Conservation (phyloP, 2,113 vertebrate genomes). For the Hemiprocne comata region DNA sequence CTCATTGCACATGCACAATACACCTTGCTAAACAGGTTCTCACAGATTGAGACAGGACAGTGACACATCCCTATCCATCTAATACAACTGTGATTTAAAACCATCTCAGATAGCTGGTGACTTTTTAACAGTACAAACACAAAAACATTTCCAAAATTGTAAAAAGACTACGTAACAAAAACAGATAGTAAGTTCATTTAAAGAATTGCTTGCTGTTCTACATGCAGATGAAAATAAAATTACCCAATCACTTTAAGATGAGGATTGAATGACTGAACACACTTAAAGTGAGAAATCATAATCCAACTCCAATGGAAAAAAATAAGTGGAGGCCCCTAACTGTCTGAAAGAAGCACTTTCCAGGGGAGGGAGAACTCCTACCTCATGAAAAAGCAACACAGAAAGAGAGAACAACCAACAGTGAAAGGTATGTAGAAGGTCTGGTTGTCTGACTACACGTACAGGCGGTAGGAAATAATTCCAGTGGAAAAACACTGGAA, state of each 20-base stretch:
- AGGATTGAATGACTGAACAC: neutral
- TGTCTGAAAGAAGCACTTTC: neutral
- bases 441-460: neutral
- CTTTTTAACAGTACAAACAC: neutral
- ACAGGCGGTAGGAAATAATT: neutral
- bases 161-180: neutral
- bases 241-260: neutral
- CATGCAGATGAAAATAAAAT: neutral
- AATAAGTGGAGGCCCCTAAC: neutral
- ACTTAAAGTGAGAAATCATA: neutral
- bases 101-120: neutral
- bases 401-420: neutral
- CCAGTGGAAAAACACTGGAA: neutral
- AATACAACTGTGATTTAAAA: neutral
- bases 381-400: accelerated
- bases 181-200: neutral
- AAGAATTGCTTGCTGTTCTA: neutral
- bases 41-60: neutral
- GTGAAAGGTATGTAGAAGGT: neutral
- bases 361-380: neutral
- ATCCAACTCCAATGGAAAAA: neutral
- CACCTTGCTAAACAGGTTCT: neutral
- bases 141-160: neutral
- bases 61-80: neutral
- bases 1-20: neutral